These are phyloP conservation scores for Eufriesea mexicana DNA, from an alignment of 1,140 invertebrate genomes.

Conservation along the genomic window DNA sequence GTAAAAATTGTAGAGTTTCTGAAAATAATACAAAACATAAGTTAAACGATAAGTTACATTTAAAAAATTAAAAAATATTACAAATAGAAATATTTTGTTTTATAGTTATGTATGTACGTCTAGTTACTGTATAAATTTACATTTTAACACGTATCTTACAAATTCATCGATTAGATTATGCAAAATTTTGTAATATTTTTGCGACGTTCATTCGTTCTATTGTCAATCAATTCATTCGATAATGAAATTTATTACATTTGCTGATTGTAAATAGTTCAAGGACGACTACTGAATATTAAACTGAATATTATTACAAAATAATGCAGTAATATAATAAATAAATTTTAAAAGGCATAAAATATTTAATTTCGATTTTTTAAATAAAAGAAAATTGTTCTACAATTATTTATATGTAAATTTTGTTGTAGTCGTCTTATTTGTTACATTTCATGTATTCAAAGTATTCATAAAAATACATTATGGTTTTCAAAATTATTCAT, in stretches of 20 bases:
- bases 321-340: not conserved
- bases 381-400: not conserved
- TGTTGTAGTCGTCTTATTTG: not conserved
- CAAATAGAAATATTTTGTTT: not conserved
- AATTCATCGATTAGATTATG: too few species aligned
- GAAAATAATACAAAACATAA: not conserved
- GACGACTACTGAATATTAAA: not conserved
- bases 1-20: conserved; percentile 62
- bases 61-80: not conserved
- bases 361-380: not conserved
- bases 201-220: not conserved
- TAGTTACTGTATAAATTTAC: too few species aligned
- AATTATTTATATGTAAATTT: not conserved
- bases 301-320: too few species aligned
- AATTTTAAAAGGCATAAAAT: not conserved
- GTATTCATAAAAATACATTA: too few species aligned
- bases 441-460: not conserved
- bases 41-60: not conserved
- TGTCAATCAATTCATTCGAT: not conserved
- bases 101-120: not conserved
- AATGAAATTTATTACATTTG: not conserved
- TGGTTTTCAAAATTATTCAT: not conserved
- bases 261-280: conserved; percentile 21
- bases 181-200: too few species aligned
- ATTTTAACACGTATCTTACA: not conserved